Percentiles rank a stretch among this genome's conserved stretches.
Conservation (phyloP, 2,113 vertebrate species). For the Spheniscus mendiculus region DNA sequence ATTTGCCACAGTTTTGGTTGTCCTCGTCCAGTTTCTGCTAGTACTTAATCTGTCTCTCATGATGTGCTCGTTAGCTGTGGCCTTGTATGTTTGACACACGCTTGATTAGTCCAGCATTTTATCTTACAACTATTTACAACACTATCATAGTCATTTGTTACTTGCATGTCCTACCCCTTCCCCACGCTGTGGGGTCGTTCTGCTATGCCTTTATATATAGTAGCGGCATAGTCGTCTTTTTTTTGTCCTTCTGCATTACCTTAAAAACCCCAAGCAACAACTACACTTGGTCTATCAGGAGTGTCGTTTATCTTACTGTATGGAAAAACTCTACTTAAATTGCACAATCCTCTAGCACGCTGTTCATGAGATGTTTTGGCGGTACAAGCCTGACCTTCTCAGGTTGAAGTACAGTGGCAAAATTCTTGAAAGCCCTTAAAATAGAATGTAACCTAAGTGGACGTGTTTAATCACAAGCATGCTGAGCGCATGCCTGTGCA, state of each 20-base stretch:
- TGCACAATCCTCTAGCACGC: background rate
- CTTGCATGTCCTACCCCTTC: background rate
- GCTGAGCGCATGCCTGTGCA: background rate
- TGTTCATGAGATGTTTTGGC: background rate
- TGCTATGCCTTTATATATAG: background rate
- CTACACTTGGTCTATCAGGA: background rate
- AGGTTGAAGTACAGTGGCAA: background rate
- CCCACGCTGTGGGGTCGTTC: background rate
- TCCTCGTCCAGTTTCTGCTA: no score
- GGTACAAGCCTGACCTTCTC: background rate
- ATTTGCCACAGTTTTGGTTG: no score
- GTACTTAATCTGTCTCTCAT: no score
- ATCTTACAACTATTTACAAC: no score
- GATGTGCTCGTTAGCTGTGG: no score
- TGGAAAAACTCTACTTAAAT: background rate
- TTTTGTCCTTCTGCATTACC: background rate
- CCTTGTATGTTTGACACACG: no score
- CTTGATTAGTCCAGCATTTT: no score
- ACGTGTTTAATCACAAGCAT: background rate
- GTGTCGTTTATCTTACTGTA: background rate
- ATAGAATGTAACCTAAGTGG: background rate
- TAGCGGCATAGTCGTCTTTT: background rate
- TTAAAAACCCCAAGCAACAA: background rate
- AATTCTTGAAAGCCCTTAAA: slow-evolving; percentile 13
- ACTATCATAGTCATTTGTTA: background rate